A percentile compares a stretch with the other conserved stretches of the same genome.
phyloP scores from a whole-genome alignment of 1,140 invertebrate genomes.

The Drosophila arizonae region DNA sequence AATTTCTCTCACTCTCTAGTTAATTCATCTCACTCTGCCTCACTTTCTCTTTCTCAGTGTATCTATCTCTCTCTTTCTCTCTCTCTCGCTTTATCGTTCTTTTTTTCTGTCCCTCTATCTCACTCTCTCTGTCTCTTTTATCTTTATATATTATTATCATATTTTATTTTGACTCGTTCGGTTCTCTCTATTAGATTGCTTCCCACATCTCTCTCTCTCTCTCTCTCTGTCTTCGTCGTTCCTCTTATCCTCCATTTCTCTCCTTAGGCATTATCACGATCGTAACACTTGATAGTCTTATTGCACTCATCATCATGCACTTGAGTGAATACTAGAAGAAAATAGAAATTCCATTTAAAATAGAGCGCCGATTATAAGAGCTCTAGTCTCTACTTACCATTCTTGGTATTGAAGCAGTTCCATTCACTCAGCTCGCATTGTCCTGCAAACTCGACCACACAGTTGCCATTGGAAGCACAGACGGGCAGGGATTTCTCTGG shows the following conservation, averaged over 20 bases:
- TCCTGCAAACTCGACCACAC: conserved; percentile 67
- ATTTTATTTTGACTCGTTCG: too few relatives aligned
- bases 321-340: conserved; percentile 56
- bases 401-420: conserved; percentile 76
- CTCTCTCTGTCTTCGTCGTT: too few relatives aligned
- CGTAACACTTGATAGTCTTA: conserved; percentile 57
- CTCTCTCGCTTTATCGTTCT: too few relatives aligned
- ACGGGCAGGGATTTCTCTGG: conserved; percentile 52
- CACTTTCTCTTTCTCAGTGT: too few relatives aligned
- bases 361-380: background rate
- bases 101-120: too few relatives aligned
- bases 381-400: conserved; percentile 36
- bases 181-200: too few relatives aligned
- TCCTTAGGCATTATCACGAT: conserved; percentile 54
- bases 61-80: too few relatives aligned
- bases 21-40: background rate
- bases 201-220: too few relatives aligned
- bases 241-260: too few relatives aligned
- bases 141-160: too few relatives aligned
- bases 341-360: background rate
- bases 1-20: background rate
- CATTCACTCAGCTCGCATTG: conserved; percentile 71
- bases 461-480: conserved; percentile 71
- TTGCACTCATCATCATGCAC: conserved; percentile 67
- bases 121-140: too few relatives aligned